These are phyloP conservation scores for Bombus impatiens DNA, from an alignment of 1,140 invertebrate species.

Conservation along the genomic window DNA sequence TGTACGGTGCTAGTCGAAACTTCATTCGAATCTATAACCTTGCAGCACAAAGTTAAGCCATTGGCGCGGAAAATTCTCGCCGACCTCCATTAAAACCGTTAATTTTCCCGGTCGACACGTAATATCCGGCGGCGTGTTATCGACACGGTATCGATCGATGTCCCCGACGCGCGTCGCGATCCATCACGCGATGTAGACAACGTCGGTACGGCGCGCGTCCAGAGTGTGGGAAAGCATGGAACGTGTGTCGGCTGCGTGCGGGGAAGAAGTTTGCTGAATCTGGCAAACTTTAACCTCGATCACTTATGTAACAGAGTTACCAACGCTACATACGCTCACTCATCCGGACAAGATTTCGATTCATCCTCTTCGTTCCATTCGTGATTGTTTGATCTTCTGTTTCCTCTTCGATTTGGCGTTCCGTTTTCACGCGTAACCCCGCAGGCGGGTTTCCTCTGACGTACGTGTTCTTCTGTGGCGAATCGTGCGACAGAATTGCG, in stretches of 20 bases:
- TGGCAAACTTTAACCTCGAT: conserved; percentile 59
- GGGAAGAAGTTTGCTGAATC: conserved; percentile 60
- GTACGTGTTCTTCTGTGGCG: background rate
- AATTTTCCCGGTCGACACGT: conserved; percentile 17
- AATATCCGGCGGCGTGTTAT: conserved; percentile 49
- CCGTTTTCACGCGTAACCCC: background rate
- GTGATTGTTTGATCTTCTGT: background rate
- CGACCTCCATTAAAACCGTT: conserved; percentile 24
- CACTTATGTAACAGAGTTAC: conserved; percentile 59
- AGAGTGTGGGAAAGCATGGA: conserved; percentile 34
- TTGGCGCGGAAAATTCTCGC: conserved; percentile 35
- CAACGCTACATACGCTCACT: conserved; percentile 12
- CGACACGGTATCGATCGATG: conserved; percentile 56
- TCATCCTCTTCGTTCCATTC: background rate
- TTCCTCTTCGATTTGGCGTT: background rate
- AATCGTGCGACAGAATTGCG: background rate
- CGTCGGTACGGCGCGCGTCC: conserved; percentile 5
- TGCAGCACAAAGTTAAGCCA: conserved; percentile 23
- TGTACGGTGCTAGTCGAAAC: background rate
- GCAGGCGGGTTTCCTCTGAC: background rate
- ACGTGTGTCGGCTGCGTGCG: conserved; percentile 44
- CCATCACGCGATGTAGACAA: conserved; percentile 37
- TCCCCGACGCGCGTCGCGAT: conserved; percentile 35
- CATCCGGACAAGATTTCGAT: conserved; percentile 24
- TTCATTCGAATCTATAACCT: background rate